phyloP scores from a whole-genome alignment of 92 coral and sea anemone genomes.

The Chrysogorgia sp. region DNA sequence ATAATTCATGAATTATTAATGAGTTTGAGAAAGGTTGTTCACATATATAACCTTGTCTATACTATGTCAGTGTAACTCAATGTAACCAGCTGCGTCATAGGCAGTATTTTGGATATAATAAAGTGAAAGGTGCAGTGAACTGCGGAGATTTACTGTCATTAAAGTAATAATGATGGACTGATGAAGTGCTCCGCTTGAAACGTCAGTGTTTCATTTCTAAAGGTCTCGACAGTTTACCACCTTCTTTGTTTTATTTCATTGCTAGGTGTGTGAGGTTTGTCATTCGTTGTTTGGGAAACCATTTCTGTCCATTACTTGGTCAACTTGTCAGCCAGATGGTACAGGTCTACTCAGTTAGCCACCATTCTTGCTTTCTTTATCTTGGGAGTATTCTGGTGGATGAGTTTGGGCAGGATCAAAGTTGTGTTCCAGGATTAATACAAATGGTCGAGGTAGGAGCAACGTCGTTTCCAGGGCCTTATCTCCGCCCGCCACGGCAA shows the following conservation, averaged over 20 bases:
- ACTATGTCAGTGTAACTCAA: no score
- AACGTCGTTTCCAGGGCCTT: constrained; percentile 13
- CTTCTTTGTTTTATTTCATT: neutral
- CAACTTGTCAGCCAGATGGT: constrained; percentile 67
- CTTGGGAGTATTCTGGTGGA: constrained; percentile 96
- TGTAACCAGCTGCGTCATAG: no score
- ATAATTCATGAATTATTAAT: no score
- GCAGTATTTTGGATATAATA: no score
- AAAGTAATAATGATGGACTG: no score
- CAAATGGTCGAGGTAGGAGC: constrained; percentile 82
- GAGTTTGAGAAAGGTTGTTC: no score
- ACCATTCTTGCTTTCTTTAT: constrained; percentile 97
- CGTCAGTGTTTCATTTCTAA: no score
- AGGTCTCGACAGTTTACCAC: neutral
- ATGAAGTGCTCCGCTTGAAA: no score
- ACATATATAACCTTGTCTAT: no score
- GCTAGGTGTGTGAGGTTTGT: constrained; percentile 92
- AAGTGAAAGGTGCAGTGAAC: no score
- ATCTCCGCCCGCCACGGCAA: neutral
- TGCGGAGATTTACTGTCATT: no score
- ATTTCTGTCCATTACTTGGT: constrained; percentile 27
- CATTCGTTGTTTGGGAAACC: constrained; percentile 81
- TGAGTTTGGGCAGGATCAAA: constrained; percentile 82
- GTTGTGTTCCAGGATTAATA: constrained; percentile 84
- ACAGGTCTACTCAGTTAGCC: constrained; percentile 69